These are phyloP conservation scores for Clusia tigrina DNA, from an alignment of 2,888 invertebrate genomes.

Conservation along the genomic window DNA sequence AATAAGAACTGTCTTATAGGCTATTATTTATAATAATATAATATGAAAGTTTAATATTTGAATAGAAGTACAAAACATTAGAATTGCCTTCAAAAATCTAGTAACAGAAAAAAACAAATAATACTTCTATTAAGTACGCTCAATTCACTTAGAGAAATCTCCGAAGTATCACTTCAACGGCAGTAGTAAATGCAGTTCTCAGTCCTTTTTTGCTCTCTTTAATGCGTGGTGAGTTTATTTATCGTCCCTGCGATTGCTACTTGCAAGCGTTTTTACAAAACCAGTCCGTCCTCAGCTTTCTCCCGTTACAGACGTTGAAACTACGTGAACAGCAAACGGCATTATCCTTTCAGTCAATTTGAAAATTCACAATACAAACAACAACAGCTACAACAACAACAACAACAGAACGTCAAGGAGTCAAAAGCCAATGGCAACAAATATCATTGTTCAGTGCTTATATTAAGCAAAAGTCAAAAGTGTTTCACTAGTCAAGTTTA, in stretches of 20 bases:
- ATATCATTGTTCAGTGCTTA: background rate
- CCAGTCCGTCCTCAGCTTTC: slow-evolving; percentile 61
- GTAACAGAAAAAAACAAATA: no score
- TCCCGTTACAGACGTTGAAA: slow-evolving; percentile 48
- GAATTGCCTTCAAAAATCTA: no score
- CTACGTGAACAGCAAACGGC: slow-evolving; percentile 8
- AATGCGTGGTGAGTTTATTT: slow-evolving; percentile 19
- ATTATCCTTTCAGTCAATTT: background rate
- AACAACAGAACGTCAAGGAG: slow-evolving; percentile 28
- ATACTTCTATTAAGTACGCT: no score
- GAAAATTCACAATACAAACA: slow-evolving; percentile 7
- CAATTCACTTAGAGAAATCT: no score
- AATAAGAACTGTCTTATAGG: no score
- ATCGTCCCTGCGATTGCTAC: background rate
- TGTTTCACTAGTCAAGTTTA: background rate
- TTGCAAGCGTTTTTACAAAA: slow-evolving; percentile 29
- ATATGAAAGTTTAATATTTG: no score
- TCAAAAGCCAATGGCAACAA: slow-evolving; percentile 23
- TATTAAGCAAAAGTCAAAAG: background rate
- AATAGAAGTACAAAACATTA: no score
- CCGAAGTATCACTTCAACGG: background rate
- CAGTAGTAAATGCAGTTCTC: background rate
- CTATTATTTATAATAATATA: no score
- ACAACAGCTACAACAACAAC: slow-evolving; percentile 13
- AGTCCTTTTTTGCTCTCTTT: background rate